Evolutionary conservation across 1,140 invertebrate species (phyloP).

Genomic region (Periplaneta americana): DNA sequence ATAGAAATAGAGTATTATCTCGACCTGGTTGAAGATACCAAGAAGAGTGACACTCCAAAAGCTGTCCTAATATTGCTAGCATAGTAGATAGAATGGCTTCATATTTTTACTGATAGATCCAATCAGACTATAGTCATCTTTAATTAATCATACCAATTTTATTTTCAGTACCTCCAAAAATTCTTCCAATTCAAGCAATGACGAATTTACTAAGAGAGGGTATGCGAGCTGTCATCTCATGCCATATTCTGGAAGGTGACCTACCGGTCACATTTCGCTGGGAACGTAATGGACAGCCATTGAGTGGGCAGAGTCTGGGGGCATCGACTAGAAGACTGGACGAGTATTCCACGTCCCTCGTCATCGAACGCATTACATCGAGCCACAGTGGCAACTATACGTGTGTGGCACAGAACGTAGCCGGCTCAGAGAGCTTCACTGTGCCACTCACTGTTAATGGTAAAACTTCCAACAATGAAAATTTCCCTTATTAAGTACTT

Average conservation of each 20-base stretch:
- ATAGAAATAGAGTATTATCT: too few species aligned
- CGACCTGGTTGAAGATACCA: too few species aligned
- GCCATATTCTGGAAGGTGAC: slow-evolving; percentile 91
- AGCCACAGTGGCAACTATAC: slow-evolving; percentile 84
- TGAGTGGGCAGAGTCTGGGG: slow-evolving; percentile 39
- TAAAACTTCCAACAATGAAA: slow-evolving; percentile 37
- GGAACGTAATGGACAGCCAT: slow-evolving; percentile 72
- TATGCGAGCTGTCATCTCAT: slow-evolving; percentile 86
- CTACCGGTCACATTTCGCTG: slow-evolving; percentile 83
- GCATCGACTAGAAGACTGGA: slow-evolving; percentile 61
- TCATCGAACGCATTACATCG: slow-evolving; percentile 80
- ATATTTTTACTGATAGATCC: neutral
- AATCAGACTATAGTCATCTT: neutral
- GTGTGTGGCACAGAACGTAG: slow-evolving; percentile 78
- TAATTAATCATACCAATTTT: neutral
- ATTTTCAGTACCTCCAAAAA: slow-evolving; percentile 76
- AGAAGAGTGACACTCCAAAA: too few species aligned
- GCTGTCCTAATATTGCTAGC: too few species aligned
- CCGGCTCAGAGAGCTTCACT: slow-evolving; percentile 67
- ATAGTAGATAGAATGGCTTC: neutral
- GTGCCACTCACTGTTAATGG: slow-evolving; percentile 77
- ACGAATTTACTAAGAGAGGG: slow-evolving; percentile 78
- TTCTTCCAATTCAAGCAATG: slow-evolving; percentile 79
- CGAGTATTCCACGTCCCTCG: slow-evolving; percentile 82
- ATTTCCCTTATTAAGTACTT: too few species aligned